phyloP scores from a whole-genome alignment of 2,113 vertebrate genomes.

The Plestiodon gilberti region DNA sequence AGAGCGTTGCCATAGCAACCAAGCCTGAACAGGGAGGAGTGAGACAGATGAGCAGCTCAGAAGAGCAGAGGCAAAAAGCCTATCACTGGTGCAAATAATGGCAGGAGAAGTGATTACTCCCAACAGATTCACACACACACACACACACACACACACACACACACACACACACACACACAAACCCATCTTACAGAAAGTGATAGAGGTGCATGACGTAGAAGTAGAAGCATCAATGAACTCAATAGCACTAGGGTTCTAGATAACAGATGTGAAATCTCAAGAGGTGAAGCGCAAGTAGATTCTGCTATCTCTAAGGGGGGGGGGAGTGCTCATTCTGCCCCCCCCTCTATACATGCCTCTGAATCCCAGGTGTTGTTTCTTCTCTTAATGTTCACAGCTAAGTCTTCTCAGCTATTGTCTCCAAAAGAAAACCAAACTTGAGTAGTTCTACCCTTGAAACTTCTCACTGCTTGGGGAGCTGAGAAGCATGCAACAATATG shows the following conservation, averaged over 20 bases:
- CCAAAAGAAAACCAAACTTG: too few species aligned
- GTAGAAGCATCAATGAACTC: not conserved
- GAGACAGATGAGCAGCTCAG: not conserved
- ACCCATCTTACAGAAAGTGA: not conserved
- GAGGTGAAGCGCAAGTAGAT: not conserved
- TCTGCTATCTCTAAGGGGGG: not conserved
- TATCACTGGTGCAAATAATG: not conserved
- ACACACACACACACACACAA: too few species aligned
- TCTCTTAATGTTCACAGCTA: too few species aligned
- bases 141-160: too few species aligned
- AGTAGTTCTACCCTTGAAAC: too few species aligned
- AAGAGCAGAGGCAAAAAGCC: not conserved
- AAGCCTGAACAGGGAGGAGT: not conserved
- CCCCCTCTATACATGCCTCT: not conserved
- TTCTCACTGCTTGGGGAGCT: too few species aligned
- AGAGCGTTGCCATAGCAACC: constrained; percentile 22
- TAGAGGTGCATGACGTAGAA: not conserved
- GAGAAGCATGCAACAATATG: too few species aligned
- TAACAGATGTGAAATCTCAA: not conserved
- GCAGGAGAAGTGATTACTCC: not conserved
- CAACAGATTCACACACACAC: too few species aligned
- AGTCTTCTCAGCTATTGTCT: too few species aligned
- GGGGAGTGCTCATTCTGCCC: not conserved
- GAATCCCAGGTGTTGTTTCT: not conserved
- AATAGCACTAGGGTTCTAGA: not conserved